A percentile compares a stretch with the other conserved stretches of the same genome.
Conservation (phyloP, 2,113 vertebrate species). For the Grammomys dolichurus region DNA sequence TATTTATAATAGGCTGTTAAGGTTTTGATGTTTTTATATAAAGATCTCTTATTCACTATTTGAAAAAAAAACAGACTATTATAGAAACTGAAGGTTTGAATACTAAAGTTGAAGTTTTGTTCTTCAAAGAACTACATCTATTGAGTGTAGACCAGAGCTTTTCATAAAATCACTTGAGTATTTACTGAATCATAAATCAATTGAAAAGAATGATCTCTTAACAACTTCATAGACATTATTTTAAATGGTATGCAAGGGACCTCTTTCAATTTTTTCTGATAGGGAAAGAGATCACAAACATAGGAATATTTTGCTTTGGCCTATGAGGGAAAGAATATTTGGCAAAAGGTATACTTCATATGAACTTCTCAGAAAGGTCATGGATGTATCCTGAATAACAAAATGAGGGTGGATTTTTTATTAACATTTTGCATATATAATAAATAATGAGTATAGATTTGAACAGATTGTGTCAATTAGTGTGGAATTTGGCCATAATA, state of each 20-base stretch:
- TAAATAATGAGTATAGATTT: background rate
- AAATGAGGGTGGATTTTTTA: background rate
- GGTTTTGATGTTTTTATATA: background rate
- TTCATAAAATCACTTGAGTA: slow-evolving; percentile 26
- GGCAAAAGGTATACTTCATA: background rate
- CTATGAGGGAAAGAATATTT: background rate
- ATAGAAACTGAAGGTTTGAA: background rate
- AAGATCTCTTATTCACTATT: background rate
- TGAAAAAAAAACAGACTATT: background rate
- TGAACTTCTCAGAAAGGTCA: background rate
- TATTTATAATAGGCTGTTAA: background rate
- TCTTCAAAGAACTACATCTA: background rate
- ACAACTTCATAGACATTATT: background rate
- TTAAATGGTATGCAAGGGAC: background rate
- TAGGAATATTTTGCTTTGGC: background rate
- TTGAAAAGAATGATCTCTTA: background rate
- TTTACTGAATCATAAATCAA: slow-evolving; percentile 25
- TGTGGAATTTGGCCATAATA: background rate
- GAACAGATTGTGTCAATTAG: background rate
- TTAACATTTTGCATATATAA: background rate
- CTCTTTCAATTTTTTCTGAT: background rate
- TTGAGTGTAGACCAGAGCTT: background rate
- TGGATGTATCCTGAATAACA: background rate
- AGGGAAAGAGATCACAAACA: background rate
- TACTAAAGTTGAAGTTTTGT: background rate